A percentile compares a stretch with the other conserved stretches of the same genome.
phyloP scores from a whole-genome alignment of 1,140 invertebrate genomes.

The Brachionus rotundiformis region DNA sequence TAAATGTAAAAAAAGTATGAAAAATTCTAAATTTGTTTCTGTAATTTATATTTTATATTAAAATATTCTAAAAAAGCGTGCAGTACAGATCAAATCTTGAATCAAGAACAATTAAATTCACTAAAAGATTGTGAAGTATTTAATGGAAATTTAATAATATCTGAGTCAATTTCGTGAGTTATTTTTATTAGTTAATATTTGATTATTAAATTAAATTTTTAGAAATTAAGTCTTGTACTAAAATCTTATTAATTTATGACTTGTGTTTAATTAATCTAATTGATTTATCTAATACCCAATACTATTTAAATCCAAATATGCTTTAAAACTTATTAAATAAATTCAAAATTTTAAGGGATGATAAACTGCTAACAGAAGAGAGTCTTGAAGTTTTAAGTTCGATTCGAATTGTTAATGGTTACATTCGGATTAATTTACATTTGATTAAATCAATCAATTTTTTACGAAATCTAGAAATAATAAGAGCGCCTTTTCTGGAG shows the following conservation, averaged over 20 bases:
- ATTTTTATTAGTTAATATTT: neutral
- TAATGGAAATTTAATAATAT: conserved; percentile 21
- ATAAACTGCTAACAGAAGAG: neutral
- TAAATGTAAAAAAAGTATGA: conserved; percentile 18
- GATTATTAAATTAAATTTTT: neutral
- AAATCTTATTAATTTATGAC: neutral
- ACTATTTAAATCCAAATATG: too few species aligned
- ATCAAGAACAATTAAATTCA: neutral
- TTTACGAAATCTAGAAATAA: conserved; percentile 24
- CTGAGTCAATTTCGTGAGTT: neutral
- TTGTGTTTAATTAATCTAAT: too few species aligned
- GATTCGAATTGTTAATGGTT: conserved; percentile 36
- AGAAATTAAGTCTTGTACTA: neutral
- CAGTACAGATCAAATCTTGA: neutral
- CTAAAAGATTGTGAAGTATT: conserved; percentile 44
- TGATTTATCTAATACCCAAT: too few species aligned
- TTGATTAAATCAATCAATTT: neutral
- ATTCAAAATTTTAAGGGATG: neutral
- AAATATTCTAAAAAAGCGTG: neutral
- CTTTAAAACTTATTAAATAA: too few species aligned
- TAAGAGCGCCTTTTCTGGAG: neutral
- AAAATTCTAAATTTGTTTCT: neutral
- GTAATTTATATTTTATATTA: neutral
- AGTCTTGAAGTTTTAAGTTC: conserved; percentile 15
- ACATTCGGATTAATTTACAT: conserved; percentile 26